These are phyloP conservation scores for Ametastegia equiseti DNA, from an alignment of 2,888 invertebrate species.

Conservation along the genomic window DNA sequence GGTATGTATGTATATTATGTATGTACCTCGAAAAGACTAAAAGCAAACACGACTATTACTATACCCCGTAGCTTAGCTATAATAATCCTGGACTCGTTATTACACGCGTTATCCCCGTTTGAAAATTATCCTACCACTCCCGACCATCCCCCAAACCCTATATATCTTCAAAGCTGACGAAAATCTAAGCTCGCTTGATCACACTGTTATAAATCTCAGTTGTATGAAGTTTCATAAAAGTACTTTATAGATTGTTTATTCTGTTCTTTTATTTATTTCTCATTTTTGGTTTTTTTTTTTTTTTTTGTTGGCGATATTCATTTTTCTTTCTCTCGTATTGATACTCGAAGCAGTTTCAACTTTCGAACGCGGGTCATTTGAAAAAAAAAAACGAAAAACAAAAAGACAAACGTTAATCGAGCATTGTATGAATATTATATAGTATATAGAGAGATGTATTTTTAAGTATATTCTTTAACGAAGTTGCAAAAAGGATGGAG, in stretches of 20 bases:
- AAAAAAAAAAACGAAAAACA: not conserved
- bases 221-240: not conserved
- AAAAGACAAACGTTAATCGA: too few species aligned
- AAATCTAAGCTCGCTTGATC: not conserved
- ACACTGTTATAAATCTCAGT: not conserved
- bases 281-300: not conserved
- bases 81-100: slow-evolving; percentile 17
- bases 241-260: not conserved
- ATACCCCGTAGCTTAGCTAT: not conserved
- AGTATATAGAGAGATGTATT: too few species aligned
- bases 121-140: not conserved
- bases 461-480: not conserved
- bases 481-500: not conserved
- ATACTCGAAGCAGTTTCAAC: too few species aligned
- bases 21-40: not conserved
- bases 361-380: not conserved
- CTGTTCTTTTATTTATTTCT: not conserved
- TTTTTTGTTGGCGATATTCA: too few species aligned
- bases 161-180: not conserved
- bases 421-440: too few species aligned
- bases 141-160: not conserved
- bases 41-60: slow-evolving; percentile 9
- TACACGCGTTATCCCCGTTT: slow-evolving; percentile 3
- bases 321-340: not conserved
- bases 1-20: too few species aligned